Evolutionary conservation across 2,888 invertebrate genomes (phyloP).

Genomic region (Dastarcus helophoroides): DNA sequence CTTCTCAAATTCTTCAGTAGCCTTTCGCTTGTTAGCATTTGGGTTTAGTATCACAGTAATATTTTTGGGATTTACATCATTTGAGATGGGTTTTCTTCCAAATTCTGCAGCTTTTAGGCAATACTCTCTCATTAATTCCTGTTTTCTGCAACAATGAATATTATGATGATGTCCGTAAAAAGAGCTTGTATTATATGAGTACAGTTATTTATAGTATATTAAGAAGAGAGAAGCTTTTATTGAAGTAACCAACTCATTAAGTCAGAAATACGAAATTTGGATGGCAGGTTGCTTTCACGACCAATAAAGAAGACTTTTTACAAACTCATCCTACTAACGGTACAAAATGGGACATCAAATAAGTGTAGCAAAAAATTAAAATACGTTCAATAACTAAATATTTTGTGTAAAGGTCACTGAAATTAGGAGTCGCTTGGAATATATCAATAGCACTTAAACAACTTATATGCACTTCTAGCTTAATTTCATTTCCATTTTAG

Average conservation of each 20-base stretch:
- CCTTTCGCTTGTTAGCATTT: constrained; percentile 69
- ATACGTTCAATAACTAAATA: too few species aligned
- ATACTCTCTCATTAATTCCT: constrained; percentile 64
- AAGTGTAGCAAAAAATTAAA: too few species aligned
- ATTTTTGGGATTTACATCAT: constrained; percentile 51
- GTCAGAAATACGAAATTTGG: too few species aligned
- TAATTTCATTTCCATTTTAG: too few species aligned
- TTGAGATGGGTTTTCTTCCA: constrained; percentile 53
- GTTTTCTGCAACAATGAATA: constrained; percentile 46
- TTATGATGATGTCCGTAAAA: background rate
- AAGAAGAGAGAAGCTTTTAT: background rate
- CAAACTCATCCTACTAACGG: too few species aligned
- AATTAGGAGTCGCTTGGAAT: too few species aligned
- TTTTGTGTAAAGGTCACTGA: too few species aligned
- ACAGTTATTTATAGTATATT: background rate
- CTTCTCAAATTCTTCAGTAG: constrained; percentile 64
- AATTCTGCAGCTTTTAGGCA: constrained; percentile 65
- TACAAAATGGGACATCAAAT: too few species aligned
- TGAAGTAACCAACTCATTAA: background rate
- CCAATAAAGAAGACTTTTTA: too few species aligned
- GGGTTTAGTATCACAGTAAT: constrained; percentile 87
- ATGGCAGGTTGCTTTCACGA: too few species aligned
- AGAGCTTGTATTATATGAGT: background rate
- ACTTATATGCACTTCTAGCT: too few species aligned
- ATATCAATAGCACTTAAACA: too few species aligned